Evolutionary conservation across 2,888 invertebrate genomes (phyloP).

Genomic region (Drosophila paranaensis): DNA sequence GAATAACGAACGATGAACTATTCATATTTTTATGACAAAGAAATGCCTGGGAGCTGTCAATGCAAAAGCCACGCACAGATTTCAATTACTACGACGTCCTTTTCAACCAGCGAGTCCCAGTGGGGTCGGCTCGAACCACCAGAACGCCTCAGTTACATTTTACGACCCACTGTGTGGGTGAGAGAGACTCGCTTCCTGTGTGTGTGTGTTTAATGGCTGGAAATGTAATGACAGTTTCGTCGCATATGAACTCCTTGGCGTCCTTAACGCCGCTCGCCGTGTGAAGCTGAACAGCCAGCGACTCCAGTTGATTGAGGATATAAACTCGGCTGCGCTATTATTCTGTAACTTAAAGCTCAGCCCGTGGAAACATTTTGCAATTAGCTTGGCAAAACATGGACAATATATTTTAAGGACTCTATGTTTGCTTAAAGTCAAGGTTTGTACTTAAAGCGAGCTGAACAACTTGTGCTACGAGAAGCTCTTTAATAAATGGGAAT

Average conservation of each 20-base stretch:
- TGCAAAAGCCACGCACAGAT: conserved; percentile 42
- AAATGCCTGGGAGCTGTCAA: conserved; percentile 27
- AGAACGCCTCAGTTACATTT: conserved; percentile 58
- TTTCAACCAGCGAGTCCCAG: background rate
- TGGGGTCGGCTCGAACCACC: conserved; percentile 14
- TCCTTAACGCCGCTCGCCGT: conserved; percentile 30
- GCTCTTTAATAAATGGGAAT: background rate
- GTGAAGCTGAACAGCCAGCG: conserved; percentile 10
- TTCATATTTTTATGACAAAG: conserved; percentile 65
- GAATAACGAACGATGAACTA: conserved; percentile 16
- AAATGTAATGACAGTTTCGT: conserved; percentile 67
- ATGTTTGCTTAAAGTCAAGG: conserved; percentile 22
- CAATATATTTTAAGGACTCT: conserved; percentile 11
- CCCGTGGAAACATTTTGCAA: conserved; percentile 21
- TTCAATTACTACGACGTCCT: conserved; percentile 58
- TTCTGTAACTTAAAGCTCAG: conserved; percentile 33
- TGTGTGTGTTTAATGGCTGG: conserved; percentile 70
- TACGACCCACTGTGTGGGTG: conserved; percentile 50
- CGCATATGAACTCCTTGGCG: conserved; percentile 38
- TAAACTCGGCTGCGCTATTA: conserved; percentile 21
- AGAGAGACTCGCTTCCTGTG: conserved; percentile 2
- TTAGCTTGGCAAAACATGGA: conserved; percentile 23
- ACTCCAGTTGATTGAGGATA: conserved; percentile 31
- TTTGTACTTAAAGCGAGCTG: background rate
- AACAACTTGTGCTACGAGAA: background rate